These are phyloP conservation scores for Cephus sareptanus DNA, from an alignment of 2,888 invertebrate genomes.

Conservation along the genomic window DNA sequence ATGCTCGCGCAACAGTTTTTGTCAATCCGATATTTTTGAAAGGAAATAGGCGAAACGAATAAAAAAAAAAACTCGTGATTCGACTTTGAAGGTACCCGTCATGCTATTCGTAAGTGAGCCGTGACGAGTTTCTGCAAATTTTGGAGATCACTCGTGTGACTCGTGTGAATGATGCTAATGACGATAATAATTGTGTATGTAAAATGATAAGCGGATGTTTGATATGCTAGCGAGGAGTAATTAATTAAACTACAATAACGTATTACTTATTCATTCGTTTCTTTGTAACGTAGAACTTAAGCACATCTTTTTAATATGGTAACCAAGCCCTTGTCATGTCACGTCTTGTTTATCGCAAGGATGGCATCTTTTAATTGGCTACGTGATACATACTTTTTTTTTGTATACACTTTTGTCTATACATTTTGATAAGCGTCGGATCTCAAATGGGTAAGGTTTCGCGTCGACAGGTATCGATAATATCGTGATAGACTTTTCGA, in stretches of 20 bases:
- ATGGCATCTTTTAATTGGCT: not conserved
- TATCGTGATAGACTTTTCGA: not conserved
- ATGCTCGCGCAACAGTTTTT: slow-evolving; percentile 19
- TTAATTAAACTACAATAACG: slow-evolving; percentile 29
- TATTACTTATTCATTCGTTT: slow-evolving; percentile 48
- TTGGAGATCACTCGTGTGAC: slow-evolving; percentile 4
- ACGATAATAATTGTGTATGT: slow-evolving; percentile 24
- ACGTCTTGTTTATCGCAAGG: slow-evolving; percentile 44
- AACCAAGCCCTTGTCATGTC: slow-evolving; percentile 32
- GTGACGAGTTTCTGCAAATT: not conserved
- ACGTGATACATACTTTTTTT: not conserved
- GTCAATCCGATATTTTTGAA: slow-evolving; percentile 17
- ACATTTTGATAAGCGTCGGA: not conserved
- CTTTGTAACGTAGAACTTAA: slow-evolving; percentile 46
- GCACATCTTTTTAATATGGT: slow-evolving; percentile 27
- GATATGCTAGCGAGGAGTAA: slow-evolving; percentile 23
- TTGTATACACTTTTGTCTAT: not conserved
- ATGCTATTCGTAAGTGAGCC: not conserved
- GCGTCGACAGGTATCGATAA: not conserved
- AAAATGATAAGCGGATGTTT: slow-evolving; percentile 26
- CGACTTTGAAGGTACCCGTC: not conserved
- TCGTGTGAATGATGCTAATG: slow-evolving; percentile 28
- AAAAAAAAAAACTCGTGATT: not conserved
- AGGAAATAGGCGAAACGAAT: slow-evolving; percentile 4
- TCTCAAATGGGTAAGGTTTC: not conserved